phyloP scores from a whole-genome alignment of 2,797 vertebrate genomes.

The Psittacula derbiana region DNA sequence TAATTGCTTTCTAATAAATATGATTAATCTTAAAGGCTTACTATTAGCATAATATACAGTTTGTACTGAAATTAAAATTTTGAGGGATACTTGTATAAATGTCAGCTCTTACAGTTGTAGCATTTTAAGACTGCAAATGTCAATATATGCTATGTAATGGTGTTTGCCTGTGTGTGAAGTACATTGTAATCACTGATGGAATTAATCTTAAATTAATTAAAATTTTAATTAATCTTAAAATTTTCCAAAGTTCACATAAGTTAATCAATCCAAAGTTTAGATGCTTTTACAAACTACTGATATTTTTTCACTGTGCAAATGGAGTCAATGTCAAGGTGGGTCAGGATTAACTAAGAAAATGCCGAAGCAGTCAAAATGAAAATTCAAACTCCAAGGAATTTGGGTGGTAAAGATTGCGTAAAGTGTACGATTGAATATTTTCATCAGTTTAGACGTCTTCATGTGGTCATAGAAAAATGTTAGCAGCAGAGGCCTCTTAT shows the following conservation, averaged over 20 bases:
- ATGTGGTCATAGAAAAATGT: background rate
- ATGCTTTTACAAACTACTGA: background rate
- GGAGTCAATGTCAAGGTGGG: background rate
- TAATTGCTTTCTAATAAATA: constrained; percentile 13
- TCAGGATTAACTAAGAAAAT: background rate
- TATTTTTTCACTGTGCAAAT: background rate
- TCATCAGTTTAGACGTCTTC: background rate
- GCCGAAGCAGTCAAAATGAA: background rate
- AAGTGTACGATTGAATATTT: background rate
- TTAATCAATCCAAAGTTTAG: background rate
- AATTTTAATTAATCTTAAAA: constrained; percentile 23
- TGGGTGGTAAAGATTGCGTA: background rate
- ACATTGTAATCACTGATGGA: constrained; percentile 2
- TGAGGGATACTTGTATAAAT: constrained; percentile 38
- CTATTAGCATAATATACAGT: background rate
- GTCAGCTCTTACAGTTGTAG: background rate
- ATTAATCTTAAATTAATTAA: constrained; percentile 29
- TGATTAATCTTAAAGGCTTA: background rate
- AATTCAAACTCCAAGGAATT: background rate
- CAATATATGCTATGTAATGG: background rate
- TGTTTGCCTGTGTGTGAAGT: constrained; percentile 28
- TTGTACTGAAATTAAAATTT: background rate
- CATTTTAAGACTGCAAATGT: constrained; percentile 51
- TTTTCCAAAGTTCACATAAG: constrained; percentile 23
- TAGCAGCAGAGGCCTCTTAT: background rate